phyloP scores from a whole-genome alignment of 2,113 vertebrate species.

The Hippocampus zosterae region DNA sequence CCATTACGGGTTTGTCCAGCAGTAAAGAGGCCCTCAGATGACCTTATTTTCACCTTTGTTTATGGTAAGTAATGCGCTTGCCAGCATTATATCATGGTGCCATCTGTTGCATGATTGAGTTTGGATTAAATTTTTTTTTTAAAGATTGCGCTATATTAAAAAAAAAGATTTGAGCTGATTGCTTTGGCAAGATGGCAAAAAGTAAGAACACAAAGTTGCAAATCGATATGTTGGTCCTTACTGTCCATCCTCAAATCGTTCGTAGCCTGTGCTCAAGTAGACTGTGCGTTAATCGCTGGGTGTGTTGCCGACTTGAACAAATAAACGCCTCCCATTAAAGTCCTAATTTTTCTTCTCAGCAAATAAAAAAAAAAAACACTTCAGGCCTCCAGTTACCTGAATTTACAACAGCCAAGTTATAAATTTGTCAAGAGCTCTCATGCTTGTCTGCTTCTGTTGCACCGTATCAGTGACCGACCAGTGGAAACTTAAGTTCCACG shows the following conservation, averaged over 20 bases:
- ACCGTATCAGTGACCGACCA: too few species aligned
- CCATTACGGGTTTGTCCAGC: background rate
- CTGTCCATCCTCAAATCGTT: background rate
- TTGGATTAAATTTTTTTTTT: slow-evolving; percentile 26
- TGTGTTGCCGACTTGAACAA: background rate
- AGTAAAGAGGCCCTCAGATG: background rate
- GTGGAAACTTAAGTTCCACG: background rate
- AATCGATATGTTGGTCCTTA: slow-evolving; percentile 5
- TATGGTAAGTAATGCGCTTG: slow-evolving; percentile 18
- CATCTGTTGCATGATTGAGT: slow-evolving; percentile 25
- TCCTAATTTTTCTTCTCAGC: background rate
- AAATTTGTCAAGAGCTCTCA: background rate
- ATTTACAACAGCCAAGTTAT: background rate
- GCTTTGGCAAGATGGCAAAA: background rate
- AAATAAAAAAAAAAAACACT: background rate
- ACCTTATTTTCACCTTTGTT: slow-evolving; percentile 24
- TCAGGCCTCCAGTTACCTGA: background rate
- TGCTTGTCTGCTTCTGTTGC: background rate
- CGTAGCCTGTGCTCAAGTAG: background rate
- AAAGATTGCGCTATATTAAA: slow-evolving; percentile 22
- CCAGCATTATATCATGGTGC: slow-evolving; percentile 7
- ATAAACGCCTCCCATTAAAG: background rate
- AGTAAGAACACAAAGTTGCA: background rate
- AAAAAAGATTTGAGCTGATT: background rate
- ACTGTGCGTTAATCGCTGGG: background rate